Percentiles rank a stretch among this genome's conserved stretches.
These are phyloP conservation scores for Teinopalpus imperialis DNA, from an alignment of 2,888 invertebrate genomes.

Conservation along the genomic window DNA sequence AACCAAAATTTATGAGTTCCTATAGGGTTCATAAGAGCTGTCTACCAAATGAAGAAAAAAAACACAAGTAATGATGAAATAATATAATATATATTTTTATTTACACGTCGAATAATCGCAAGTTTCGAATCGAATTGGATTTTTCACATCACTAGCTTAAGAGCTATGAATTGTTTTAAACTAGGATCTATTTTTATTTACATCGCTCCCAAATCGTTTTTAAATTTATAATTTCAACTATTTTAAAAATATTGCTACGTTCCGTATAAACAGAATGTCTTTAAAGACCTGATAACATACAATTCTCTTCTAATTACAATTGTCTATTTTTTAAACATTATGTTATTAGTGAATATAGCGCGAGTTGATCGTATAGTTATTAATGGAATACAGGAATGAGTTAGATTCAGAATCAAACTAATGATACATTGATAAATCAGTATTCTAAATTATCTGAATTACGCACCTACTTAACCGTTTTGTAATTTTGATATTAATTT, in stretches of 20 bases:
- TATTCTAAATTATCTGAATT: too few relatives aligned
- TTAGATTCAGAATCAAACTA: too few relatives aligned
- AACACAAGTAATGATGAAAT: conserved; percentile 63
- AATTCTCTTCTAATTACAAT: conserved; percentile 21
- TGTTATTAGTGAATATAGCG: too few relatives aligned
- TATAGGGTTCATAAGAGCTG: too few relatives aligned
- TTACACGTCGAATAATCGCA: conserved; percentile 71
- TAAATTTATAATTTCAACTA: conserved; percentile 27
- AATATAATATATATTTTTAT: conserved; percentile 69
- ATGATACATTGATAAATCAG: too few relatives aligned
- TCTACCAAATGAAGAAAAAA: conserved; percentile 31
- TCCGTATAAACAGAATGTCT: conserved; percentile 28
- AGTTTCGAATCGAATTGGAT: conserved; percentile 58
- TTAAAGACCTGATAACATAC: conserved; percentile 6
- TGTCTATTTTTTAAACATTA: not conserved
- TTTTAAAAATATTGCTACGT: conserved; percentile 40
- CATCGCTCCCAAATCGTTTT: conserved; percentile 28
- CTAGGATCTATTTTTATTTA: conserved; percentile 39
- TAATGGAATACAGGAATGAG: too few relatives aligned
- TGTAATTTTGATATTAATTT: too few relatives aligned
- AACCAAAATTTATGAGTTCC: too few relatives aligned
- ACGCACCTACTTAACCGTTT: too few relatives aligned
- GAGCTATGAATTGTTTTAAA: conserved; percentile 38
- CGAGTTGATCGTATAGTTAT: too few relatives aligned
- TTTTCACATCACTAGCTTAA: conserved; percentile 41